Conservation (phyloP, 2,888 invertebrate genomes). For the Antheraea assamensis region DNA sequence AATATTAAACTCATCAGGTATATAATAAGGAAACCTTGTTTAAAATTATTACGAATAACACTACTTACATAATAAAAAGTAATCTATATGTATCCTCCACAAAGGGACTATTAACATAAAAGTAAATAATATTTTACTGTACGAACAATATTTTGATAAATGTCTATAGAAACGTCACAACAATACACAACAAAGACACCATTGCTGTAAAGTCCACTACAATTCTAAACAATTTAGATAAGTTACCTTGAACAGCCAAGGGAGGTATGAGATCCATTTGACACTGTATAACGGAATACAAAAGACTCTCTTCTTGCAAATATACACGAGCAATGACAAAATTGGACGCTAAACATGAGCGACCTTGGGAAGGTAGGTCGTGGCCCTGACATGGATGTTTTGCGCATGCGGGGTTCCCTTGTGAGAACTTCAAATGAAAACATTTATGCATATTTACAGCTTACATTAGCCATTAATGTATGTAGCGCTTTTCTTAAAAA, state of each 20-base stretch:
- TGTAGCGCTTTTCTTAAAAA: not conserved
- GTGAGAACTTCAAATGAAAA: constrained; percentile 34
- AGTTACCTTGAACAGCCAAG: constrained; percentile 52
- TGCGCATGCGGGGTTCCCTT: constrained; percentile 60
- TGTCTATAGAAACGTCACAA: not conserved
- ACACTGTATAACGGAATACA: constrained; percentile 18
- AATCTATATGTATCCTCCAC: no score
- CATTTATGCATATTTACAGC: not conserved
- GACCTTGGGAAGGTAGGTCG: constrained; percentile 70
- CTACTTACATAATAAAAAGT: no score
- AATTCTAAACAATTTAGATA: constrained; percentile 23
- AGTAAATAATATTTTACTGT: not conserved
- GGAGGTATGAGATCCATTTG: constrained; percentile 61
- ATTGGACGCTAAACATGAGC: constrained; percentile 60
- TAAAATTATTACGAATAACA: no score
- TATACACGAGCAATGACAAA: constrained; percentile 43
- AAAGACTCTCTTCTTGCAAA: constrained; percentile 29
- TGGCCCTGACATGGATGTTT: constrained; percentile 70
- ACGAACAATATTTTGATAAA: not conserved
- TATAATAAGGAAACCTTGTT: no score
- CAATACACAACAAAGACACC: not conserved
- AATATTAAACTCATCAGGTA: not conserved
- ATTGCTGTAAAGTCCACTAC: constrained; percentile 5
- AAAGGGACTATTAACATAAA: not conserved
- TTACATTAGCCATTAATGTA: not conserved